Conservation (phyloP, 2,888 invertebrate genomes). For the Mycalesis mineus region DNA sequence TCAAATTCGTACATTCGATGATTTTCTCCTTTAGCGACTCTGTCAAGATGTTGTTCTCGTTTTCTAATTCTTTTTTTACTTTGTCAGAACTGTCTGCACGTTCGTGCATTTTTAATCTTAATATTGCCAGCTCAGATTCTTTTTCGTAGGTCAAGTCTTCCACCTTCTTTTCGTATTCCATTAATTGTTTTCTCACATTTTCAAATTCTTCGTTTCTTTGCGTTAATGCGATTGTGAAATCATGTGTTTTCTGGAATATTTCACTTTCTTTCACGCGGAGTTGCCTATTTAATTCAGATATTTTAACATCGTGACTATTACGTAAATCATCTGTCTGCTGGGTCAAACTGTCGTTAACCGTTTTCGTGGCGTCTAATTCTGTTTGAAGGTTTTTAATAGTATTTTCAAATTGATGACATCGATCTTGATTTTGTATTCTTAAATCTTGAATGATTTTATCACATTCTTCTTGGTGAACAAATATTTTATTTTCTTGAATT, state of each 20-base stretch:
- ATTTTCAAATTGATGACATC: conserved; percentile 41
- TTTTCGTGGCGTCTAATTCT: conserved; percentile 45
- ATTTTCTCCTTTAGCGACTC: conserved; percentile 64
- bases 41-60: conserved; percentile 47
- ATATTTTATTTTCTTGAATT: conserved; percentile 61
- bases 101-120: conserved; percentile 75
- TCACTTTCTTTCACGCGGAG: conserved; percentile 59
- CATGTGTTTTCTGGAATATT: conserved; percentile 62
- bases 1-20: conserved; percentile 68
- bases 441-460: conserved; percentile 59
- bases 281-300: conserved; percentile 49
- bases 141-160: conserved; percentile 74
- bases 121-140: conserved; percentile 72
- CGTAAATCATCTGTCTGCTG: conserved; percentile 44
- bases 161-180: conserved; percentile 63
- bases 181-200: conserved; percentile 55
- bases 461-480: conserved; percentile 67
- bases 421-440: conserved; percentile 41
- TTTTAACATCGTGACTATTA: conserved; percentile 39
- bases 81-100: conserved; percentile 53
- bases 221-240: conserved; percentile 50
- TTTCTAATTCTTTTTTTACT: conserved; percentile 43
- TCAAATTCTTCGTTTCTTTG: conserved; percentile 68
- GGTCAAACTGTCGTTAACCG: conserved; percentile 46
- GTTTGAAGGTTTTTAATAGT: conserved; percentile 43